These are phyloP conservation scores for Uropsilus gracilis DNA, from an alignment of 2,113 vertebrate species.

Conservation along the genomic window DNA sequence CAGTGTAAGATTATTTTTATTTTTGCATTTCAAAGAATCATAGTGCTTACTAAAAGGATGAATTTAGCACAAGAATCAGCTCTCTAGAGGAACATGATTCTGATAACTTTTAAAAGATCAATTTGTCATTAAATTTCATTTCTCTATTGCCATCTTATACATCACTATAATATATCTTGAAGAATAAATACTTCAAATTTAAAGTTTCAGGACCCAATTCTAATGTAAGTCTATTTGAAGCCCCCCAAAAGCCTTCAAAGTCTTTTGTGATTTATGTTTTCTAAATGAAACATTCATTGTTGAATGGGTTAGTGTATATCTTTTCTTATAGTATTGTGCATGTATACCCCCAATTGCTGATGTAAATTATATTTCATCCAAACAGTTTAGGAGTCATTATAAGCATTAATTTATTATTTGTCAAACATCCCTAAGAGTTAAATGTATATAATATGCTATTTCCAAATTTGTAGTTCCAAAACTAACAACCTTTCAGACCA, in stretches of 20 bases:
- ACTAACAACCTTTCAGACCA: not conserved
- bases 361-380: not conserved
- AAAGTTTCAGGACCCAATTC: conserved; percentile 60
- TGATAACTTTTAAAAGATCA: conserved; percentile 38
- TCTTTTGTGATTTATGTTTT: conserved; percentile 40
- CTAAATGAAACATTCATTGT: conserved; percentile 41
- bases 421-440: conserved; percentile 35
- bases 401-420: conserved; percentile 18
- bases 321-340: not conserved
- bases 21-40: not conserved
- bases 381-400: not conserved
- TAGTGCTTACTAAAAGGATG: conserved; percentile 42
- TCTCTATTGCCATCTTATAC: not conserved
- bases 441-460: not conserved
- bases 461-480: conserved; percentile 25
- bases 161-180: conserved; percentile 28
- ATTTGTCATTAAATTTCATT: conserved; percentile 47
- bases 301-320: not conserved
- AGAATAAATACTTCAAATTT: conserved; percentile 44
- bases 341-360: not conserved
- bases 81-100: not conserved
- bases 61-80: conserved; percentile 40
- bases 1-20: not conserved
- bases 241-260: not conserved
- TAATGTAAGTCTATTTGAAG: conserved; percentile 54